These are phyloP conservation scores for Cataglyphis livida DNA, from an alignment of 2,888 invertebrate species.

Conservation along the genomic window DNA sequence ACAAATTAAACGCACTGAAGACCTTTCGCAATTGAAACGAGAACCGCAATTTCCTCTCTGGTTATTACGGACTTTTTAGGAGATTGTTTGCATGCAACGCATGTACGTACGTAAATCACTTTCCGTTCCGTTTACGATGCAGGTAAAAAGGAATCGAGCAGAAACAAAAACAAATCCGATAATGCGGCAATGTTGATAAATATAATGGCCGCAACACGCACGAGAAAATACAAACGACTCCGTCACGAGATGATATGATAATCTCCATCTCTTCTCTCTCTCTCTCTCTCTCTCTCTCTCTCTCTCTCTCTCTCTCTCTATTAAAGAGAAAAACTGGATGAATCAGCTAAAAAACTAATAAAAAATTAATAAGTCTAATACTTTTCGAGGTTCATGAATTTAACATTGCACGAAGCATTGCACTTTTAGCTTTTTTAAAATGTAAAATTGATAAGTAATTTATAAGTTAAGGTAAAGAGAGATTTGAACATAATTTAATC, in stretches of 20 bases:
- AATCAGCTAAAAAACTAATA: too few species aligned
- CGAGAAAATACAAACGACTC: background rate
- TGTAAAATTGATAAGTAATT: too few species aligned
- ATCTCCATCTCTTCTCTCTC: background rate
- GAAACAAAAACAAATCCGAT: background rate
- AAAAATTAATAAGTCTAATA: too few species aligned
- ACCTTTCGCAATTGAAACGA: background rate
- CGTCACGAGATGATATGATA: constrained; percentile 13
- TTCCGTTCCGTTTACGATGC: background rate
- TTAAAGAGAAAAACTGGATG: too few species aligned
- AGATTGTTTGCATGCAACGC: background rate
- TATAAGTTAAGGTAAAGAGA: too few species aligned
- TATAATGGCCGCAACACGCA: background rate
- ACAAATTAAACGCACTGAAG: background rate
- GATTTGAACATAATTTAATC: too few species aligned
- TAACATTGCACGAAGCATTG: too few species aligned
- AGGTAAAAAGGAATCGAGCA: background rate
- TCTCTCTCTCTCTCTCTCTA: too few species aligned
- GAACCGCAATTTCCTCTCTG: background rate
- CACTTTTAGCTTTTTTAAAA: too few species aligned
- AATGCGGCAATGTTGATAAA: constrained; percentile 7
- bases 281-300: too few species aligned
- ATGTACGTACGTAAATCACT: background rate
- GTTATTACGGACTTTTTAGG: background rate
- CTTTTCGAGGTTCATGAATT: too few species aligned